Evolutionary conservation across 2,888 invertebrate genomes (phyloP).

Genomic region (Leptopterna dolabrata): DNA sequence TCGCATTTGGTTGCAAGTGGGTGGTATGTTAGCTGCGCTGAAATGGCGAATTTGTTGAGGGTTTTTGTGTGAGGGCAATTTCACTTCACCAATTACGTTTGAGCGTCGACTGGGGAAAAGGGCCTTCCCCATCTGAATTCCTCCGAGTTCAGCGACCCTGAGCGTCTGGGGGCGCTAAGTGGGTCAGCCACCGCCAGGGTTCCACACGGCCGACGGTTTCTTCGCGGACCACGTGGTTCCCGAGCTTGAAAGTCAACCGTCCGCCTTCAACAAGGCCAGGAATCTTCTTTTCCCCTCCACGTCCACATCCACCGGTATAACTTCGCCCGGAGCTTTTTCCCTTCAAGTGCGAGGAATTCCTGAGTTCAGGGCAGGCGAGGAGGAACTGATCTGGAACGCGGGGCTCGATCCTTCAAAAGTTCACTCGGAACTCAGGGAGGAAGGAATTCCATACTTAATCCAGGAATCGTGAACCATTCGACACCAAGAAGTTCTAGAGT

Average conservation of each 20-base stretch:
- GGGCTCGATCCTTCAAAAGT: too few species aligned
- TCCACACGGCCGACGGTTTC: neutral
- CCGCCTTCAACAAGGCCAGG: slow-evolving; percentile 17
- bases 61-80: neutral
- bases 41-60: neutral
- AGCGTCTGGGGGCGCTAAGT: slow-evolving; percentile 1
- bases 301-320: neutral
- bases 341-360: slow-evolving; percentile 1
- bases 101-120: neutral
- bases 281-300: neutral
- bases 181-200: neutral
- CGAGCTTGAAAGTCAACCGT: neutral
- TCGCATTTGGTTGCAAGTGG: too few species aligned
- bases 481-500: too few species aligned
- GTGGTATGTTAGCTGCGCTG: too few species aligned
- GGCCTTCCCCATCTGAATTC: neutral
- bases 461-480: too few species aligned
- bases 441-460: too few species aligned
- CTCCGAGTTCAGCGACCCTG: slow-evolving; percentile 10
- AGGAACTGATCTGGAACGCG: too few species aligned
- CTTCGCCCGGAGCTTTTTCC: neutral
- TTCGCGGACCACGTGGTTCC: slow-evolving; percentile 22
- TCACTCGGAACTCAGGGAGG: too few species aligned
- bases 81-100: neutral
- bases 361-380: too few species aligned